These are phyloP conservation scores for Steromphala cineraria DNA, from an alignment of 2,888 invertebrate species.

Conservation along the genomic window DNA sequence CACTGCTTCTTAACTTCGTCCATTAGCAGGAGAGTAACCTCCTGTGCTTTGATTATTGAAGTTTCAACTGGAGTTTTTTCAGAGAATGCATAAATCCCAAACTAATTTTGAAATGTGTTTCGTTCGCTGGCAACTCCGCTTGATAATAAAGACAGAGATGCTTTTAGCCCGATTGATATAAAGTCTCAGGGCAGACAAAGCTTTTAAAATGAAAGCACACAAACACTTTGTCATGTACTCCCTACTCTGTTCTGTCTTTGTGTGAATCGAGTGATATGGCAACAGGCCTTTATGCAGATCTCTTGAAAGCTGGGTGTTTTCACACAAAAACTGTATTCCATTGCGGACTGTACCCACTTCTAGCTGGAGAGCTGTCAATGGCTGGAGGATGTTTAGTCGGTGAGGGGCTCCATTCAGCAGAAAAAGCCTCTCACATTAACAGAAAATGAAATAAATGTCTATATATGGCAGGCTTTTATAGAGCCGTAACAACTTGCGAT, in stretches of 20 bases:
- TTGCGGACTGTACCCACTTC: no score
- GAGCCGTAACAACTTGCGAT: no score
- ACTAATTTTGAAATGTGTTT: slow-evolving; percentile 21
- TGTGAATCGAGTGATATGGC: not conserved
- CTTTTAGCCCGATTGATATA: slow-evolving; percentile 19
- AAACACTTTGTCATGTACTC: slow-evolving; percentile 14
- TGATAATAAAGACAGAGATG: slow-evolving; percentile 17
- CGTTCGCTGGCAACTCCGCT: slow-evolving; percentile 3
- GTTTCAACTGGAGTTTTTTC: slow-evolving; percentile 1
- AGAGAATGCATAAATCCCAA: slow-evolving; percentile 18
- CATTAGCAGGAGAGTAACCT: not conserved
- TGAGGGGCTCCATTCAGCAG: no score
- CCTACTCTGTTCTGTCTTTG: not conserved
- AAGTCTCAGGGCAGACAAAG: slow-evolving; percentile 14
- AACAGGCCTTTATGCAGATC: not conserved
- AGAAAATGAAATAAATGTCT: no score
- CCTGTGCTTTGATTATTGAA: slow-evolving; percentile 1
- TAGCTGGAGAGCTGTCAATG: no score
- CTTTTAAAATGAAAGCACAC: slow-evolving; percentile 16
- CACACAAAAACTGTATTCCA: not conserved
- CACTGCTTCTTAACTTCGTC: not conserved
- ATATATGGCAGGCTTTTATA: no score
- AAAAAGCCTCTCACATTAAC: no score
- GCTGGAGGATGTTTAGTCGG: no score
- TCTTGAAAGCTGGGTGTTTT: not conserved